Evolutionary conservation across 1,140 invertebrate species (phyloP), one percentile per base, ranked within the genome.

Genomic region (Luehdorfia chinensis): DNA sequence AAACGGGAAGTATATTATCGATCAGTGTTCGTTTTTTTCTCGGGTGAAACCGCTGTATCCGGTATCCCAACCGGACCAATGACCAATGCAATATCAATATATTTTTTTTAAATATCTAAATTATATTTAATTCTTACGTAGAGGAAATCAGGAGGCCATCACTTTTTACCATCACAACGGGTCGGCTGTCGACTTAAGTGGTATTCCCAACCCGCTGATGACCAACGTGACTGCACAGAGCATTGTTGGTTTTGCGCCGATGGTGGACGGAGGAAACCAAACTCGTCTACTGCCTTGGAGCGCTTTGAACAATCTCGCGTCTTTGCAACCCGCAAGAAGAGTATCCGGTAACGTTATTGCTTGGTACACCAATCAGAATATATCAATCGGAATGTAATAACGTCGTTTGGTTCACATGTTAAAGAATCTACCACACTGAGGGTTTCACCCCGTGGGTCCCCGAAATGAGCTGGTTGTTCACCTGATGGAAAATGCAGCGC

Each of bases 181-280:
- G 0, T 63, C 71, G 4, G 55, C 36, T 4, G 39, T 81, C 5
- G 69, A 81, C 32, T 41, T 81, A 34, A 68, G 55, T 19, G 33
- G 49, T 7, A 68, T 81, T 28, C 57, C 60, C 2, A 34, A 41
- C 4, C 75, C 75, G 0, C 47, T 81, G n/a, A 15, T 72, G 4
- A 78, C 75, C 0, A 81, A 81, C 19, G 63, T 81, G 19, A 77
- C 73, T 7, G 75, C 75, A 1, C 69, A 81, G 21, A 72, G 66
- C 31, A 31, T 77, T 1, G 55, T 81, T 1, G 75, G 64, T 2
- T 34, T 77, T 1, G 61, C 67, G 0, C 72, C 70, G 11, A 45
- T 56, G 9, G 19, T 4, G 12, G 15, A 41, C 9, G 21, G 33
- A 1, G 59, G 54, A 2, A 21, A 47, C 2, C 50, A 47, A 4